Percentiles rank a stretch among this genome's conserved stretches.
phyloP scores from a whole-genome alignment of 2,888 invertebrate species.

The Venusia cambrica region DNA sequence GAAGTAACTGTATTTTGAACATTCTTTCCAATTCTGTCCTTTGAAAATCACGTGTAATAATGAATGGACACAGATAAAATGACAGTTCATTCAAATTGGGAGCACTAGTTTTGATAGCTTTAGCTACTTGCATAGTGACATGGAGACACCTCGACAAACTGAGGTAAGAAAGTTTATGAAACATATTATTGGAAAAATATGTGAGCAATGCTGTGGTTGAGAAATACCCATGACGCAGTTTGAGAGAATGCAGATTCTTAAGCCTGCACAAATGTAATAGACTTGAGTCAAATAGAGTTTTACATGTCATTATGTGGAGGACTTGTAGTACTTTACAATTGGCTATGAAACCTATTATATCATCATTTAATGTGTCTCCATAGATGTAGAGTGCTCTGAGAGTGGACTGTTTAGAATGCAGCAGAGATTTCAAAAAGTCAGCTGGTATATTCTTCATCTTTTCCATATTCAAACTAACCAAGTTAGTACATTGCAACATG shows the following conservation, averaged over 20 bases:
- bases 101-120: conserved; percentile 69
- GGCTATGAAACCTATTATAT: conserved; percentile 67
- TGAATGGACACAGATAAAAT: conserved; percentile 75
- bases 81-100: conserved; percentile 73
- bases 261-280: conserved; percentile 66
- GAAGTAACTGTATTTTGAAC: conserved; percentile 72
- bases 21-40: conserved; percentile 70
- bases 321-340: conserved; percentile 66
- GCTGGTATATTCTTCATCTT: conserved; percentile 79
- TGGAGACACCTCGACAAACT: conserved; percentile 74
- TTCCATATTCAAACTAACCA: conserved; percentile 76
- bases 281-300: conserved; percentile 77
- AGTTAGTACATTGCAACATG: conserved; percentile 70
- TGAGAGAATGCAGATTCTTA: conserved; percentile 70
- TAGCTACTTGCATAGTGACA: conserved; percentile 74
- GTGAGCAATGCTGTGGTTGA: conserved; percentile 70
- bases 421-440: conserved; percentile 69
- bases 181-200: conserved; percentile 73
- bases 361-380: conserved; percentile 76
- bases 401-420: conserved; percentile 62
- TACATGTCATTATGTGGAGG: conserved; percentile 76
- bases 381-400: conserved; percentile 71
- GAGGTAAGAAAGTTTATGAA: conserved; percentile 68
- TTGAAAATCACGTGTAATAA: conserved; percentile 68
- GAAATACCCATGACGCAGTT: conserved; percentile 76